phyloP scores from a whole-genome alignment of 64 coral and sea anemone genomes.

The Stichodactyla mertensii region DNA sequence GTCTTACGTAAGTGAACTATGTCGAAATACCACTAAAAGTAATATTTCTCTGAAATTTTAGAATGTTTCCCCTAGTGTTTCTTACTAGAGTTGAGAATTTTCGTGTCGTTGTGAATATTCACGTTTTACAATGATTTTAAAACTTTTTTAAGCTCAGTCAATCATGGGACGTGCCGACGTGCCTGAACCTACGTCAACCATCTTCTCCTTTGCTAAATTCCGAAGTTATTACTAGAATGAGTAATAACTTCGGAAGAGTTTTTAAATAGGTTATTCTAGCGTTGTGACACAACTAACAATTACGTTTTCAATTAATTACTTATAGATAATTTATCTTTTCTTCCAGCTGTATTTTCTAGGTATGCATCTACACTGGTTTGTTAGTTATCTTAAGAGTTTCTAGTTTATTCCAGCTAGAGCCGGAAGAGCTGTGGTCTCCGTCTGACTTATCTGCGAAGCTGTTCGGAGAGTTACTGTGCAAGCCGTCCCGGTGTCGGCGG shows the following conservation, averaged over 20 bases:
- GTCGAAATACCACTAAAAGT: neutral
- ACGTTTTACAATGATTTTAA: too few relatives aligned
- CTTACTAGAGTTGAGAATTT: too few relatives aligned
- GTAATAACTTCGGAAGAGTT: too few relatives aligned
- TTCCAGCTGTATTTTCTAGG: neutral
- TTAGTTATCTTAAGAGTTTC: neutral
- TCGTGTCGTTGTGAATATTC: too few relatives aligned
- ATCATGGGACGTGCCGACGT: too few relatives aligned
- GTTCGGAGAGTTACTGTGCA: neutral
- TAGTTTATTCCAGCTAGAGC: neutral
- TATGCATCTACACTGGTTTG: neutral
- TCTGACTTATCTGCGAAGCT: slow-evolving; percentile 22
- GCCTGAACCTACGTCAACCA: too few relatives aligned
- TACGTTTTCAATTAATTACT: neutral
- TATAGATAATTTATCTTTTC: neutral
- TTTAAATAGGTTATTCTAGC: neutral
- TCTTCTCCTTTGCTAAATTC: too few relatives aligned
- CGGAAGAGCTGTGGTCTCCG: neutral
- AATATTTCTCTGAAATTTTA: too few relatives aligned
- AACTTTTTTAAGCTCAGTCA: too few relatives aligned
- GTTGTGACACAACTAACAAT: too few relatives aligned
- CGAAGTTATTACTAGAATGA: too few relatives aligned
- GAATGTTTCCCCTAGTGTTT: too few relatives aligned
- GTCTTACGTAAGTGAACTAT: neutral
- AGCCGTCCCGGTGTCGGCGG: neutral